Evolutionary conservation across 2,113 vertebrate species (phyloP), one percentile per base, ranked within the genome.

Genomic region (Myotis lucifugus): DNA sequence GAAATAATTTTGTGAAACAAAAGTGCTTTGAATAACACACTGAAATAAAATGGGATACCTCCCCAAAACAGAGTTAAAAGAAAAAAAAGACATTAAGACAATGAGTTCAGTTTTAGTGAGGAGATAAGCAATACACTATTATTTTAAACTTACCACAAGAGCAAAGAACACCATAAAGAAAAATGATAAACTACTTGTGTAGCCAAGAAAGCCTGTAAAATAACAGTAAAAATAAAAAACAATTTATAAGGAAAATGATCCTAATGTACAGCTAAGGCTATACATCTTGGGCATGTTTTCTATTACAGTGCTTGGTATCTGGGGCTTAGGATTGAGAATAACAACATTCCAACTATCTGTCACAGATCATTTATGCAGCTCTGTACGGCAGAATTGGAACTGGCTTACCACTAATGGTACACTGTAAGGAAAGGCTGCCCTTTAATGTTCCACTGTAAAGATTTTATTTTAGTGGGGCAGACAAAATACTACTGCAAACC

Each of bases 161-260:
- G 98, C 97, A 98, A 99, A 99, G 97, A 99, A 99, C 96, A 99
- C 97, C 99, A 99, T 99, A 98, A 99, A 99, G 98, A 99, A 97
- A 98, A 99, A 99, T 97, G 99, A 99, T 87, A 99, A 97, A 98
- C 99, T 99, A 98, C 99, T 99, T 98, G 99, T 99, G 98, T 99
- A 99, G 97, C 99, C 99, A 98, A 99, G 99, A 98, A 99, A 99
- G 97, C 99, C 99, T 99, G 98, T 97, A 98, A 98, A 98, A 98
- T 98, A 97, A 98, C 97, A 98, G 88, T 97, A 98, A 98, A 98
- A 96, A 98, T 97, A 98, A 98, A 98, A 98, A 97, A 97, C 98
- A 98, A 98, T 98, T 98, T 99, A 98, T 98, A 98, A 98, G 98
- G 98, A 98, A 98, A 98, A 97, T 96, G 98, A 98, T 98, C 98